These are phyloP conservation scores for Listronotus bonariensis DNA, from an alignment of 1,140 invertebrate species.

Conservation along the genomic window DNA sequence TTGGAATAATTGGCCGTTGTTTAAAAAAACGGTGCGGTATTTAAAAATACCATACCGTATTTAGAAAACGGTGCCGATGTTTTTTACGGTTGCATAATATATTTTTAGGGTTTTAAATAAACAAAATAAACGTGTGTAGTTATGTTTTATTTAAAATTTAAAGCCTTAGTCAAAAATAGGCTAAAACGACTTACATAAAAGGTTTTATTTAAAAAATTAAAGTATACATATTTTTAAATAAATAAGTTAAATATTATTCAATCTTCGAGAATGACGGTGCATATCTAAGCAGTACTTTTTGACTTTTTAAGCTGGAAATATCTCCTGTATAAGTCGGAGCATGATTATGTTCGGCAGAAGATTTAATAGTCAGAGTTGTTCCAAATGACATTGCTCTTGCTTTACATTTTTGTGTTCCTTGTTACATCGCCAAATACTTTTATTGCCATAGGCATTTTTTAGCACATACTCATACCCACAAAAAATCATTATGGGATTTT, in stretches of 20 bases:
- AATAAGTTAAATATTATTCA: background rate
- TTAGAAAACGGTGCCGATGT: no score
- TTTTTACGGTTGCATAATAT: no score
- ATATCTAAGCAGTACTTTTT: slow-evolving; percentile 9
- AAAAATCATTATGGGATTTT: slow-evolving; percentile 22
- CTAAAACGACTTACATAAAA: no score
- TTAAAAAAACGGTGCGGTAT: no score
- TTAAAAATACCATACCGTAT: no score
- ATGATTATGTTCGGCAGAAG: slow-evolving; percentile 12
- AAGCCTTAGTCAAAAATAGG: no score
- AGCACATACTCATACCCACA: slow-evolving; percentile 15
- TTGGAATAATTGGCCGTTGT: no score
- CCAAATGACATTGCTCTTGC: slow-evolving; percentile 9
- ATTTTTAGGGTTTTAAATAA: no score
- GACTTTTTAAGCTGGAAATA: slow-evolving; percentile 7
- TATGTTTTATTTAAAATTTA: no score
- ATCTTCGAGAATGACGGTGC: background rate
- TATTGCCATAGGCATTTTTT: background rate
- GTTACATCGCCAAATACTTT: slow-evolving; percentile 23
- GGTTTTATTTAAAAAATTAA: no score
- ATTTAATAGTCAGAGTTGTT: slow-evolving; percentile 10
- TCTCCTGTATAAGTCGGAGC: slow-evolving; percentile 16
- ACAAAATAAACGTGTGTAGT: no score
- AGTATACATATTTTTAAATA: no score
- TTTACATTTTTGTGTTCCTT: slow-evolving; percentile 22